Base-by-base conservation (phyloP, 2,113 vertebrate species). In the Dolichotis patagonum region DNA sequence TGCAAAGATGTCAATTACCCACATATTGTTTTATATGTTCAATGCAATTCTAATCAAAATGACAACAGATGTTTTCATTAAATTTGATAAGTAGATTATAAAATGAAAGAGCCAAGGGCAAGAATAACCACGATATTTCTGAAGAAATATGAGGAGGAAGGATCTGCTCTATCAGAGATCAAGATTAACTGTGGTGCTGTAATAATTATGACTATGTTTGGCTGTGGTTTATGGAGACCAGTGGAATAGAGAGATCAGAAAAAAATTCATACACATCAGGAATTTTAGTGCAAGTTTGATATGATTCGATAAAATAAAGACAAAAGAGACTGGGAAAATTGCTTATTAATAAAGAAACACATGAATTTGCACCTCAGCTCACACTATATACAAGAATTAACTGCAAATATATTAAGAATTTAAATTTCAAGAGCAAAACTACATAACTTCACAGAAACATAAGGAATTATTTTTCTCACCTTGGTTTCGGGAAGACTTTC, bases 41-140 rank as follows among this genome's bases (percentile, higher is more conserved):
- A 78, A n/a, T 54, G 84, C 38, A 65, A 91, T 88, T 93, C 92
- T 93, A 95, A 96, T 93, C 43, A 96, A 78, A 96, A 88, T 30
- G 41, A 65, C 43, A 93, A 63, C 65, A 94, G 89, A 60, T 81
- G 75, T 89, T 97, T 93, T 93, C 87, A 97, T 95, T 96, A 93
- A 82, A 89, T 89, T 95, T 88, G 86, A 46, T 93, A 85, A 95
- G 71, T 41, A 67, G 73, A 91, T 89, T 85, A 46, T 95, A 95
- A 93, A 96, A 60, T 56, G 54, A 96, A 96, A 89, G 35, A 8
- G 54, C 49, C 82, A 38, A 52, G 8, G 71, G 86, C 58, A 77
- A 95, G 84, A 91, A 93, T 60, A 91, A 91, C 17, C 38, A 71
- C 46, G 52, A 82, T 73, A 71, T 86, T 83, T 91, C 60, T 78